Percentiles rank a stretch among this genome's conserved stretches.
Conservation (phyloP, 2,888 invertebrate species). For the Yponomeuta sedellus region DNA sequence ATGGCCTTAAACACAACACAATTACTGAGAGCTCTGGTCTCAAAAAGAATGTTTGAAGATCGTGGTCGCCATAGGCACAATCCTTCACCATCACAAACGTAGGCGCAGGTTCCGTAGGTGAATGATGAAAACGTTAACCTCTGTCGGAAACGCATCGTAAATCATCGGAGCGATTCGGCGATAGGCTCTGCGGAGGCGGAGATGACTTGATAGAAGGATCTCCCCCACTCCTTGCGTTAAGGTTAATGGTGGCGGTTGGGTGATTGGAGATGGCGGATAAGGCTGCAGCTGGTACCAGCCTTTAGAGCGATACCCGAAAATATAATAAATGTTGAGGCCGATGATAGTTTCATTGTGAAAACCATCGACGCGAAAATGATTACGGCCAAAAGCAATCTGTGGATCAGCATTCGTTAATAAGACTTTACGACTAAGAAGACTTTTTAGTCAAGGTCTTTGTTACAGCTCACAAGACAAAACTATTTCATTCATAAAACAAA, state of each 20-base stretch:
- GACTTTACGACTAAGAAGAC: too few relatives aligned
- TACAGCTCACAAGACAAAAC: too few relatives aligned
- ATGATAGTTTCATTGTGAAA: neutral
- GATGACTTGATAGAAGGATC: neutral
- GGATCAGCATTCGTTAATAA: too few relatives aligned
- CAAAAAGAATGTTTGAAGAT: neutral
- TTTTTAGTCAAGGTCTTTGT: too few relatives aligned
- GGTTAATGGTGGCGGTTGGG: slow-evolving; percentile 18
- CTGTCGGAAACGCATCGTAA: slow-evolving; percentile 30
- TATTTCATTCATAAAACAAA: too few relatives aligned
- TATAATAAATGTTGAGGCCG: neutral
- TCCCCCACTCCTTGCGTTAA: too few relatives aligned
- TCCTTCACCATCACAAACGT: slow-evolving; percentile 16
- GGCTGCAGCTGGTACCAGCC: neutral
- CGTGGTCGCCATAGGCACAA: neutral
- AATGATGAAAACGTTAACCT: slow-evolving; percentile 44
- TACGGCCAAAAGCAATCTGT: too few relatives aligned
- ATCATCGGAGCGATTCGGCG: slow-evolving; percentile 23
- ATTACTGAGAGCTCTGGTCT: neutral
- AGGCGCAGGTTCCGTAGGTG: slow-evolving; percentile 42
- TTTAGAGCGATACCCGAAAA: neutral
- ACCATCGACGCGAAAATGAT: too few relatives aligned
- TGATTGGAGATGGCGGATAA: slow-evolving; percentile 10
- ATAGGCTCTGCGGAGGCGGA: neutral
- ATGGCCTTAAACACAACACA: slow-evolving; percentile 39